Percentiles rank a stretch among this genome's conserved stretches.
Conservation (phyloP, 1,140 invertebrate species). For the Bradysia coprophila region DNA sequence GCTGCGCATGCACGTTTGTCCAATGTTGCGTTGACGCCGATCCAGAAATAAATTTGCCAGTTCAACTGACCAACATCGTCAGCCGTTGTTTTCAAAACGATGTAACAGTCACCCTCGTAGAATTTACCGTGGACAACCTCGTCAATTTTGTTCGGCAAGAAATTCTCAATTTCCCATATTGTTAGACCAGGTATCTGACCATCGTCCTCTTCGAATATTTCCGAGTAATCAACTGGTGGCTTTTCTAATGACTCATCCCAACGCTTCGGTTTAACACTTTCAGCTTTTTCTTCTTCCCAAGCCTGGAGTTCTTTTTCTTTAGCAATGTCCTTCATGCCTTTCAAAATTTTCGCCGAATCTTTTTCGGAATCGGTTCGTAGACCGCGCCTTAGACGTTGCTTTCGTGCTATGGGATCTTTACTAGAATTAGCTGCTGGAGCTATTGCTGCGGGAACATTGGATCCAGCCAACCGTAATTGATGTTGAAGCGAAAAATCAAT, state of each 20-base stretch:
- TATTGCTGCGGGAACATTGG: constrained; percentile 54
- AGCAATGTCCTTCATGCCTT: constrained; percentile 95
- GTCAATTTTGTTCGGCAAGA: constrained; percentile 85
- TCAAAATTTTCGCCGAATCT: constrained; percentile 87
- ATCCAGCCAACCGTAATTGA: constrained; percentile 82
- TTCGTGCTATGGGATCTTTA: constrained; percentile 84
- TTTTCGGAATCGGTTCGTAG: constrained; percentile 59
- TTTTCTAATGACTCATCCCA: constrained; percentile 92
- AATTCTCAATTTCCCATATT: constrained; percentile 98
- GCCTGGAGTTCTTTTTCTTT: constrained; percentile 33
- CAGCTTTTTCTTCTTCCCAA: constrained; percentile 6
- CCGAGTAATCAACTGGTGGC: constrained; percentile 94
- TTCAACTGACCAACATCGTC: constrained; percentile 72
- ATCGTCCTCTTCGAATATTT: constrained; percentile 96
- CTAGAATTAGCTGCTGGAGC: constrained; percentile 34
- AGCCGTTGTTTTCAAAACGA: constrained; percentile 78
- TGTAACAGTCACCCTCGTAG: constrained; percentile 98
- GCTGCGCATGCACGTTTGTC: constrained; percentile 98
- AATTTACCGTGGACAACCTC: constrained; percentile 92
- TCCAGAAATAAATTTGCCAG: constrained; percentile 99
- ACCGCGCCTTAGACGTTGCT: constrained; percentile 64
- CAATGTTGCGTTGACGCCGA: constrained; percentile 85
- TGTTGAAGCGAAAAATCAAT: constrained; percentile 97
- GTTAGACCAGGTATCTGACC: constrained; percentile 76
- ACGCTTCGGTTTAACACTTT: constrained; percentile 47